A percentile compares a stretch with the other conserved stretches of the same genome.
Conservation (phyloP, 1,140 invertebrate genomes). For the Rhopalosiphum maidis region DNA sequence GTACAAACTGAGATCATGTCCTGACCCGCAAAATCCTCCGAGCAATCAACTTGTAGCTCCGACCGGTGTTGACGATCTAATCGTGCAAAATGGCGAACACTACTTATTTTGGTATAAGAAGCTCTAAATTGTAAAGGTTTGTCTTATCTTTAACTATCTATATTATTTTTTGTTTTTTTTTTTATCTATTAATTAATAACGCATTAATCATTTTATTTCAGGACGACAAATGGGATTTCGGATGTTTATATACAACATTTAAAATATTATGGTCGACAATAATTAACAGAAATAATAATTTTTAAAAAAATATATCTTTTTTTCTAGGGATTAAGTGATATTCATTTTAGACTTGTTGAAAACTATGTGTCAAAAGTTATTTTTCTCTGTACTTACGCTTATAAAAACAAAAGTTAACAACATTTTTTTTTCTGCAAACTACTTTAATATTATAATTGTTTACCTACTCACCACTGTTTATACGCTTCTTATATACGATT, state of each 20-base stretch:
- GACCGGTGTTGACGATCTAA: conserved; percentile 82
- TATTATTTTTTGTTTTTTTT: neutral
- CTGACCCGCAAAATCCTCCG: conserved; percentile 78
- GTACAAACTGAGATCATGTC: conserved; percentile 77
- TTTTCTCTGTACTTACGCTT: conserved; percentile 39
- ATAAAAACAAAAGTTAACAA: conserved; percentile 21
- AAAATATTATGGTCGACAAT: conserved; percentile 40
- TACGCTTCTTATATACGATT: conserved; percentile 32
- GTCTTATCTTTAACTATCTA: neutral
- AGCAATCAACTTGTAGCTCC: conserved; percentile 84
- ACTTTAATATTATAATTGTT: conserved; percentile 37
- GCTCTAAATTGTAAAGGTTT: conserved; percentile 68
- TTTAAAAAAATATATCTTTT: conserved; percentile 26
- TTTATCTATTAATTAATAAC: neutral
- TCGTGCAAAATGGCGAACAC: conserved; percentile 82
- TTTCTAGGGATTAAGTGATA: conserved; percentile 45
- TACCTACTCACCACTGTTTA: conserved; percentile 23
- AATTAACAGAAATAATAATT: conserved; percentile 52
- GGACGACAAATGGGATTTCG: neutral
- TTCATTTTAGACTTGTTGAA: conserved; percentile 50
- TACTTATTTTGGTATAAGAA: conserved; percentile 92
- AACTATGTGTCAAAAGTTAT: conserved; percentile 54
- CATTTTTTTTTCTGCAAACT: neutral
- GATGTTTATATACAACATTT: neutral
- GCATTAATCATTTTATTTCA: neutral